Evolutionary conservation across 2,888 invertebrate species (phyloP).

Genomic region (Papilio elwesi): DNA sequence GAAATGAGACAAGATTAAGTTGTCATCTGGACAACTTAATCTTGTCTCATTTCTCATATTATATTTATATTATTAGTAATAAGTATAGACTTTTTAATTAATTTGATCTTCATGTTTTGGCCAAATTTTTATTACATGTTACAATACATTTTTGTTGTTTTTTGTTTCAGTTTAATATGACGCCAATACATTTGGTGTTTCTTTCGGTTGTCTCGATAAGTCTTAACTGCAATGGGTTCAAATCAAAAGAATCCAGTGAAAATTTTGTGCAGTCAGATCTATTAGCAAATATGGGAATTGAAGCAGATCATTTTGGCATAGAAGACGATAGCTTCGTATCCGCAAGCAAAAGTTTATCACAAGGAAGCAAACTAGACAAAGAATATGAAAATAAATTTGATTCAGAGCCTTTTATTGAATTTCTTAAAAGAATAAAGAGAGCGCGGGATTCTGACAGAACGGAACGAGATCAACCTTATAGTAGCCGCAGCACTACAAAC

Average conservation of each 20-base stretch:
- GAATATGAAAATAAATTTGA: too few relatives aligned
- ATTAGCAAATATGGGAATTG: neutral
- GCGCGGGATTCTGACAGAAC: too few relatives aligned
- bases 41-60: too few relatives aligned
- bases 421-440: too few relatives aligned
- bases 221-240: neutral
- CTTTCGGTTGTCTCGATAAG: neutral
- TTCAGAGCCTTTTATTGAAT: too few relatives aligned
- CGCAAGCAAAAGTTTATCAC: neutral
- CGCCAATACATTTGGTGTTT: neutral
- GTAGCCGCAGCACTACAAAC: neutral
- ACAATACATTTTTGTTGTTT: neutral
- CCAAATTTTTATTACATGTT: too few relatives aligned
- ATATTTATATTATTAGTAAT: too few relatives aligned
- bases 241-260: neutral
- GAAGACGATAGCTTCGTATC: neutral
- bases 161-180: conserved; percentile 8
- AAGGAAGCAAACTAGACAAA: neutral
- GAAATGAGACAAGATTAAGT: too few relatives aligned
- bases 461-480: neutral
- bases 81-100: too few relatives aligned
- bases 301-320: neutral
- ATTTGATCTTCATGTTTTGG: too few relatives aligned
- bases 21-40: too few relatives aligned
- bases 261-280: neutral